A percentile compares a stretch with the other conserved stretches of the same genome.
Conservation (phyloP, 2,888 invertebrate species). For the Notodonta ziczac region DNA sequence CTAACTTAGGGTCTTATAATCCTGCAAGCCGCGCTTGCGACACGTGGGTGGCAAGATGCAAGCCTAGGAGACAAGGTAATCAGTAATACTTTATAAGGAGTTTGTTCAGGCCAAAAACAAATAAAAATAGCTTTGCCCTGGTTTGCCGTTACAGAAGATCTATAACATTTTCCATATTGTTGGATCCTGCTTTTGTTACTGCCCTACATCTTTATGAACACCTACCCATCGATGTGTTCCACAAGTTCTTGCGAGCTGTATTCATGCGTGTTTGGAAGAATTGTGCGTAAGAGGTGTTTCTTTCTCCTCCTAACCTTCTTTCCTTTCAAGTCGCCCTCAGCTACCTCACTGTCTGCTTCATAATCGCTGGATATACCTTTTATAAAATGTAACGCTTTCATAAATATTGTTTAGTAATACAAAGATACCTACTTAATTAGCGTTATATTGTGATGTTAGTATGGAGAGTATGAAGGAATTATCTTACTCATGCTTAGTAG, state of each 20-base stretch:
- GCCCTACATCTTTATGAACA: background rate
- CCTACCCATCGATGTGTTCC: constrained; percentile 9
- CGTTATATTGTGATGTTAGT: background rate
- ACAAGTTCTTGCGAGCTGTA: constrained; percentile 23
- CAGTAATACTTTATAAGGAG: too few species aligned
- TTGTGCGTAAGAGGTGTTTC: constrained; percentile 11
- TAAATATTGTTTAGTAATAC: background rate
- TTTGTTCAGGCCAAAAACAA: too few species aligned
- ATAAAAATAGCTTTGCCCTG: too few species aligned
- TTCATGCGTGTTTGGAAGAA: constrained; percentile 15
- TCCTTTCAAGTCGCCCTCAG: constrained; percentile 21
- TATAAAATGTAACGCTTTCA: constrained; percentile 6
- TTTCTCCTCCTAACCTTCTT: constrained; percentile 34
- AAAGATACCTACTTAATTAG: background rate
- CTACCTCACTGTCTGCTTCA: constrained; percentile 44
- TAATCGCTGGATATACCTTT: constrained; percentile 49
- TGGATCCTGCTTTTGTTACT: background rate
- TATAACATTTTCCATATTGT: too few species aligned
- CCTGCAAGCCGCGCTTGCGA: too few species aligned
- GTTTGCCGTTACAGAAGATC: too few species aligned
- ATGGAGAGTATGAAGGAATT: constrained; percentile 1
- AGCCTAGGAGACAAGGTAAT: too few species aligned
- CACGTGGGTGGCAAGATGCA: too few species aligned
- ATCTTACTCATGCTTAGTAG: constrained; percentile 36
- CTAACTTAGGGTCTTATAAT: too few species aligned